Evolutionary conservation across 1,140 invertebrate genomes (phyloP), one percentile per base, ranked within the genome.

Genomic region (Cydia strobilella): DNA sequence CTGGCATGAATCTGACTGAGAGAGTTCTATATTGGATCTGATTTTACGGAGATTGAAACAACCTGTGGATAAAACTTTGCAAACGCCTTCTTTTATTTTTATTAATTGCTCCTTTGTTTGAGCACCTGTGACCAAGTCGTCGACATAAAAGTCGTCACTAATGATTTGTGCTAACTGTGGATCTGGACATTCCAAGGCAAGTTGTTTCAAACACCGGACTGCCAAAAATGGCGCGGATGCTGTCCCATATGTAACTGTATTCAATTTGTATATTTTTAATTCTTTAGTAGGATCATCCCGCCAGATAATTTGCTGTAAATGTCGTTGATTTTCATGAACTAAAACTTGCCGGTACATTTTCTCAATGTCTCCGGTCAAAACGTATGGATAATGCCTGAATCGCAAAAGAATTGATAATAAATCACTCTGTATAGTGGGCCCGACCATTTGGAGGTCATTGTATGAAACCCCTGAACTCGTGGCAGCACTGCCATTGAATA

Each of bases 81-180:
- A 65, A 65, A 65, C 63, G 23, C 23, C 18, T 65, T 25, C 15
- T 31, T 65, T 65, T 23, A 63, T 63, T 63, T 65, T 65, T 1
- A 23, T 15, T 65, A 65, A 25, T 31, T 27, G 63, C 63, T 65
- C 63, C 12, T 65, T 65, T 65, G 63, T 65, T 65, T 65, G 63
- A 23, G 63, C n/a, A 65, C 63, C 63, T 13, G 25, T 39, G 51
- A 54, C 51, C 12, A 92, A 25, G 76, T 94, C 91, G 74, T 94
- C 92, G 6, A 93, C 85, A 76, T 93, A 94, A 76, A 91, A 90
- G 77, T 88, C 84, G n/a, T 66, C 73, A 39, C 71, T 20, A 12
- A 88, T 82, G 18, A 78, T 74, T 72, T 78, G 59, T n/a, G 12
- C 18, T 23, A 75, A 45, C 48, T 75, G n/a, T 27, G n/a, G n/a